A percentile compares a stretch with the other conserved stretches of the same genome.
These are phyloP conservation scores for Parus major DNA, from an alignment of 2,113 vertebrate species.

Conservation along the genomic window DNA sequence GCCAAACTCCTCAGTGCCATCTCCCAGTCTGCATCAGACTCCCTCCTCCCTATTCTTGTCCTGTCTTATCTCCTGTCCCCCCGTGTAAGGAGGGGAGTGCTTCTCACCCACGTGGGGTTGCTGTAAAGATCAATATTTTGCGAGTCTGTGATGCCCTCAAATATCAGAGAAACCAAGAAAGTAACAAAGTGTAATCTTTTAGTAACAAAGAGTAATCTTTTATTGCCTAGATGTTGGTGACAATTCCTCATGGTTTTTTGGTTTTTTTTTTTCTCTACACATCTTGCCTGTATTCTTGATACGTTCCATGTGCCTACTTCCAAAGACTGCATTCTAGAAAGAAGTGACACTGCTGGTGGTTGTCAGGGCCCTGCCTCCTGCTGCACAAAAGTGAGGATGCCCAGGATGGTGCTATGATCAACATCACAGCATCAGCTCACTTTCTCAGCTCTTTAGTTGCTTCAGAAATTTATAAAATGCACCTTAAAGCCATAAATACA, in stretches of 20 bases:
- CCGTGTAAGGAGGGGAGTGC: neutral
- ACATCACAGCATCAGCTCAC: neutral
- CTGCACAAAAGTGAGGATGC: fast-evolving
- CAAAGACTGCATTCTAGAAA: neutral
- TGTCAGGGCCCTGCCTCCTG: neutral
- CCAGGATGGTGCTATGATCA: fast-evolving
- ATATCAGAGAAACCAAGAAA: neutral
- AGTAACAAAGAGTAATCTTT: neutral
- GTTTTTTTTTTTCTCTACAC: neutral
- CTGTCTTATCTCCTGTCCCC: neutral
- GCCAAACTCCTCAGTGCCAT: neutral
- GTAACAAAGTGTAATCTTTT: fast-evolving
- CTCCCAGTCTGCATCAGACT: neutral
- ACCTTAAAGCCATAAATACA: neutral
- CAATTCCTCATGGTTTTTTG: neutral
- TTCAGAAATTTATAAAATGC: neutral
- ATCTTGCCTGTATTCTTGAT: neutral
- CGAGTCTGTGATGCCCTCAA: neutral
- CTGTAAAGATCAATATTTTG: neutral
- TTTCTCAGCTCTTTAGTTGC: neutral
- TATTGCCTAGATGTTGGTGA: neutral
- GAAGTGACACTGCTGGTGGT: neutral
- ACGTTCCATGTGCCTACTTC: fast-evolving
- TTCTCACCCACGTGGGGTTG: neutral
- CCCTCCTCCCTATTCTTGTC: neutral